These are phyloP conservation scores for Nomada fabriciana DNA, from an alignment of 2,888 invertebrate genomes.

Conservation along the genomic window DNA sequence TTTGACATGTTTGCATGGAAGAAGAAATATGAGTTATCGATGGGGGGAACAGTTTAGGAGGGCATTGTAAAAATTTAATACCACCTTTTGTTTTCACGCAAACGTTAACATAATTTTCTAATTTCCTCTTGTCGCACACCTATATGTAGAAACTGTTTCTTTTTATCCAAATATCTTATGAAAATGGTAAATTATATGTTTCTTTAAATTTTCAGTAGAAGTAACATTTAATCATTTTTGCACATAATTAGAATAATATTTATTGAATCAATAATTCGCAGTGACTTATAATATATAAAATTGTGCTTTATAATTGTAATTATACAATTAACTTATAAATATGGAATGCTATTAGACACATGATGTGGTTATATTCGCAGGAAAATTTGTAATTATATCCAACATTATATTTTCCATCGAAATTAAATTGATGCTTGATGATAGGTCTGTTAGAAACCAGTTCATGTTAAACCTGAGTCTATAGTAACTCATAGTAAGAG, in stretches of 20 bases:
- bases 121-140: too few relatives aligned
- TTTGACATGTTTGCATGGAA: constrained; percentile 14
- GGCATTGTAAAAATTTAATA: not conserved
- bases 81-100: not conserved
- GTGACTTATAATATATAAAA: too few relatives aligned
- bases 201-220: too few relatives aligned
- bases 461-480: not conserved
- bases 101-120: not conserved
- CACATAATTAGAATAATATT: not conserved
- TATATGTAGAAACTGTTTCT: too few relatives aligned
- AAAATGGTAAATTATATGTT: too few relatives aligned
- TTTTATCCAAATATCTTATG: too few relatives aligned
- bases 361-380: not conserved
- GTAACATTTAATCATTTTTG: too few relatives aligned
- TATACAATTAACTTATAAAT: too few relatives aligned
- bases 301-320: too few relatives aligned
- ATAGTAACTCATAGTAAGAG: not conserved
- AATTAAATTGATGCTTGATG: constrained; percentile 22
- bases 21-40: constrained; percentile 37
- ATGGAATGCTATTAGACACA: not conserved
- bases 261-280: not conserved
- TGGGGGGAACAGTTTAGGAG: not conserved
- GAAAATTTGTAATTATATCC: constrained; percentile 14
- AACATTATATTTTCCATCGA: not conserved
- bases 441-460: constrained; percentile 32